phyloP scores from a whole-genome alignment of 2,888 invertebrate species.

The Leptothorax acervorum region DNA sequence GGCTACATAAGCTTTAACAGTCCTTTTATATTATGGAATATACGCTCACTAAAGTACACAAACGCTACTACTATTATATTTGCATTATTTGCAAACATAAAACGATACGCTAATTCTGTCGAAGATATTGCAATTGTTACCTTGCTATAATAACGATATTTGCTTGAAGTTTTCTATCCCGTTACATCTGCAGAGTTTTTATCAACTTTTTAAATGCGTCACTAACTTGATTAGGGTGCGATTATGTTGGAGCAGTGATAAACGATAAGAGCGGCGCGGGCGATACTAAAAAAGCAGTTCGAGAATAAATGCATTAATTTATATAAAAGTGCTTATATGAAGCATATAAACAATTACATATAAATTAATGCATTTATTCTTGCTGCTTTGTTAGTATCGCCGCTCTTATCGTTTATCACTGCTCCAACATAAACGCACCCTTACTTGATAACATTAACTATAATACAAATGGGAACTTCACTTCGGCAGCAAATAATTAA shows the following conservation, averaged over 20 bases:
- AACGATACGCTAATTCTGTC: not conserved
- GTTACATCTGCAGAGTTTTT: not conserved
- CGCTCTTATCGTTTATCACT: too few relatives aligned
- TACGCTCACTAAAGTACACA: constrained; percentile 12
- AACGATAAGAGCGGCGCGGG: too few relatives aligned
- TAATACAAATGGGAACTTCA: too few relatives aligned
- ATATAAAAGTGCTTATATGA: too few relatives aligned
- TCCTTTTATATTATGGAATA: constrained; percentile 14
- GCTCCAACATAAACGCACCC: too few relatives aligned
- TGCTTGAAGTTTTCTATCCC: not conserved
- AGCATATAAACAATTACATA: too few relatives aligned
- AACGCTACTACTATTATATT: not conserved
- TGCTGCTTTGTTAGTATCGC: too few relatives aligned
- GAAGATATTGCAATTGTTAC: not conserved
- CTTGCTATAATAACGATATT: not conserved
- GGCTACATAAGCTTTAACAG: not conserved
- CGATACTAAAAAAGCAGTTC: too few relatives aligned
- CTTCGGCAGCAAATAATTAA: too few relatives aligned
- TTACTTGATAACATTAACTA: not conserved
- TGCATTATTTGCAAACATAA: constrained; percentile 7
- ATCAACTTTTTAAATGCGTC: not conserved
- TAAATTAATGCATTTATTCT: too few relatives aligned
- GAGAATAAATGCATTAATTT: too few relatives aligned
- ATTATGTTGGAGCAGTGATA: too few relatives aligned
- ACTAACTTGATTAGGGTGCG: not conserved